Conservation (phyloP, 2,888 invertebrate genomes). For the Hirtodrosophila confusa region DNA sequence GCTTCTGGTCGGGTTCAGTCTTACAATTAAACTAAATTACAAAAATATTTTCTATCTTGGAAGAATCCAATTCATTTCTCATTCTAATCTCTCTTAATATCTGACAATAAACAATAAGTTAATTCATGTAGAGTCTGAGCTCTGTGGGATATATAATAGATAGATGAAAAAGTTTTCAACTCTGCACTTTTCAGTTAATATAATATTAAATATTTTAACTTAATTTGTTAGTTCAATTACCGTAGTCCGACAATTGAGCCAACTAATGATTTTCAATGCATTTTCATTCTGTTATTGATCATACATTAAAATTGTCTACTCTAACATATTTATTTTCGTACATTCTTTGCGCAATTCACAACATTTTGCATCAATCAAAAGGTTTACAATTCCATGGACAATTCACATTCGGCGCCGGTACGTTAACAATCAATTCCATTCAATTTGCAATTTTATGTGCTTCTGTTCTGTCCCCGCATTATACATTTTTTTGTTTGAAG, state of each 20-base stretch:
- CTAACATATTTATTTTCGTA: slow-evolving; percentile 49
- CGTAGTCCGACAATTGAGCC: slow-evolving; percentile 5
- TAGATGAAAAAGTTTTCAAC: no score
- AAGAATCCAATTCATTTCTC: no score
- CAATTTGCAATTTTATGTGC: slow-evolving; percentile 21
- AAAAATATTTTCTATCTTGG: no score
- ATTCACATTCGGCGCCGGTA: slow-evolving; percentile 86
- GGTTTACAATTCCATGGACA: slow-evolving; percentile 89
- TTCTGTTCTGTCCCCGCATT: slow-evolving; percentile 14
- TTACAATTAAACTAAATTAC: no score
- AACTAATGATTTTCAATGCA: slow-evolving; percentile 1
- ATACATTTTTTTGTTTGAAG: slow-evolving; percentile 5
- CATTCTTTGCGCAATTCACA: slow-evolving; percentile 63
- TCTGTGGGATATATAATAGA: no score
- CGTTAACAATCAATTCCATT: slow-evolving; percentile 79
- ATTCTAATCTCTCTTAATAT: no score
- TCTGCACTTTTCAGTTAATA: no score
- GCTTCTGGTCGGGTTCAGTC: no score
- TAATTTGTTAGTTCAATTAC: slow-evolving; percentile 6
- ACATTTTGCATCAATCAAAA: slow-evolving; percentile 78
- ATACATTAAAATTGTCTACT: slow-evolving; percentile 23
- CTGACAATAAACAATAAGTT: no score
- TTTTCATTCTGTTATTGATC: slow-evolving; percentile 18
- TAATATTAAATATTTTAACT: no score
- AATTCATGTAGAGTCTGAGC: no score